Evolutionary conservation across 2,888 invertebrate genomes (phyloP).

Genomic region (Tetrapedia diversipes): DNA sequence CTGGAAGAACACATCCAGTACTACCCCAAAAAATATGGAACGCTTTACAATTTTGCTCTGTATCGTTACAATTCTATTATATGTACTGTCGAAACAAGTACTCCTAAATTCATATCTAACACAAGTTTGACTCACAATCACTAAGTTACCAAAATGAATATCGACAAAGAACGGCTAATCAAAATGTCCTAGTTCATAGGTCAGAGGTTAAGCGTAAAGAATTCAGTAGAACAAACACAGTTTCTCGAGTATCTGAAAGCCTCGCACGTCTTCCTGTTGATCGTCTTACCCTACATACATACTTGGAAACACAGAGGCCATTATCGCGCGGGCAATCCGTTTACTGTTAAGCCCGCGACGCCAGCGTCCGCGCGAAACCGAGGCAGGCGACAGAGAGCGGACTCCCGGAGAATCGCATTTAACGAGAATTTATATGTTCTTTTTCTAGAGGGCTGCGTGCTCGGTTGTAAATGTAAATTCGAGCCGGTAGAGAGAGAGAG

Average conservation of each 20-base stretch:
- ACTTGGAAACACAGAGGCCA: not conserved
- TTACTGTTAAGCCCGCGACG: slow-evolving; percentile 1
- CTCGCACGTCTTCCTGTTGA: not conserved
- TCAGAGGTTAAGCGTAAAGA: not conserved
- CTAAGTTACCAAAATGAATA: too few species aligned
- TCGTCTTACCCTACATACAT: not conserved
- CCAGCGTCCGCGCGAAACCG: not conserved
- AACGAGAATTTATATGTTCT: slow-evolving; percentile 61
- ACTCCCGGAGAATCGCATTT: slow-evolving; percentile 39
- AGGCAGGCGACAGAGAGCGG: not conserved
- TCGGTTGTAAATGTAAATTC: slow-evolving; percentile 65
- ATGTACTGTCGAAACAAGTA: too few species aligned
- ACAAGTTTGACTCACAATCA: too few species aligned
- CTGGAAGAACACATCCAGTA: too few species aligned
- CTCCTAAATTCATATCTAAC: too few species aligned
- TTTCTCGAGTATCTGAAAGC: too few species aligned
- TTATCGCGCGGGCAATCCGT: not conserved
- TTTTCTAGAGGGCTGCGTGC: slow-evolving; percentile 38
- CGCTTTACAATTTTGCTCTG: too few species aligned
- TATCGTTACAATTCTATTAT: too few species aligned
- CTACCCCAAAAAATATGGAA: too few species aligned
- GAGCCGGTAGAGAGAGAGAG: slow-evolving; percentile 30
- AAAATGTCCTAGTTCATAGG: too few species aligned
- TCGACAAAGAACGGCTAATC: too few species aligned
- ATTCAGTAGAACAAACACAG: not conserved